phyloP scores from a whole-genome alignment of 2,113 vertebrate species.

The Tonatia bakeri region DNA sequence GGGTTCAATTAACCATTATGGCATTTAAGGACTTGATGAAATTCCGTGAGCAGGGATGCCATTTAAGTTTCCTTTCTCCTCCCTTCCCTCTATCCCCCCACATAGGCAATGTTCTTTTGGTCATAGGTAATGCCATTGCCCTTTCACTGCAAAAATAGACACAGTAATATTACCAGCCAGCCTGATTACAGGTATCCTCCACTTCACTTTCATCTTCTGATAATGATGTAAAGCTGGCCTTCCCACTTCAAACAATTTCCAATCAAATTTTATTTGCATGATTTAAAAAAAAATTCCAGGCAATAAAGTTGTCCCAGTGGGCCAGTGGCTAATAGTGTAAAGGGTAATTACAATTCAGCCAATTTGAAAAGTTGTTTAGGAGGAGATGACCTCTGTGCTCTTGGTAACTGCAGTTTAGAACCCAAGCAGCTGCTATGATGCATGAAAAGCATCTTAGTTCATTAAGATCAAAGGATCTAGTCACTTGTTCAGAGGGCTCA shows the following conservation, averaged over 20 bases:
- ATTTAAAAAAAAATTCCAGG: background rate
- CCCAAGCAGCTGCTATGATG: conserved; percentile 52
- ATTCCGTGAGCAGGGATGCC: background rate
- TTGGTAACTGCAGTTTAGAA: conserved; percentile 64
- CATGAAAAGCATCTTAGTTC: conserved; percentile 65
- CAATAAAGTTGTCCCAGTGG: conserved; percentile 53
- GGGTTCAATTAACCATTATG: background rate
- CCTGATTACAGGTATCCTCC: background rate
- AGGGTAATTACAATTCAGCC: conserved; percentile 50
- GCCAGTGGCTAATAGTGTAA: conserved; percentile 48
- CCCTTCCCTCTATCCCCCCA: background rate
- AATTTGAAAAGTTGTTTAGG: conserved; percentile 48
- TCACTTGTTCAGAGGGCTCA: conserved; percentile 56
- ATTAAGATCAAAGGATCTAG: conserved; percentile 73
- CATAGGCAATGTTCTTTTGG: background rate
- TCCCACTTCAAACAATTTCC: background rate
- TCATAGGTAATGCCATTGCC: background rate
- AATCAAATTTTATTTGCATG: background rate
- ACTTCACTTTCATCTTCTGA: conserved; percentile 23
- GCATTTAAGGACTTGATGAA: background rate
- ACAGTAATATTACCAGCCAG: background rate
- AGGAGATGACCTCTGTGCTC: conserved; percentile 59
- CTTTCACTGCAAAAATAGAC: background rate
- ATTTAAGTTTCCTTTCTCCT: background rate
- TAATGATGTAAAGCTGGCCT: conserved; percentile 27